Base-by-base conservation (phyloP, 1,140 invertebrate species). In the Zaprionus inermis region DNA sequence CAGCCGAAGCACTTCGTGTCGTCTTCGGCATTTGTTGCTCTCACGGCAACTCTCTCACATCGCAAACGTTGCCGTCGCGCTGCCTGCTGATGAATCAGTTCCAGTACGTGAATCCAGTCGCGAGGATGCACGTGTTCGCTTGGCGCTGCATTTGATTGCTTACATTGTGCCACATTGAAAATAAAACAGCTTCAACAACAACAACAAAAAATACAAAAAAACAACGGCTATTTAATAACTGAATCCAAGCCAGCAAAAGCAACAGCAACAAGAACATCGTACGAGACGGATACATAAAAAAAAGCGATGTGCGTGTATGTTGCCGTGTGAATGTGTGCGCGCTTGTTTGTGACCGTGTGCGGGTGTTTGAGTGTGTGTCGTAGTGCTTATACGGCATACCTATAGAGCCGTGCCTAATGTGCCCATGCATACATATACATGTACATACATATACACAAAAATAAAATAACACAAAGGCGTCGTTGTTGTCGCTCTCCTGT, bases 21-120 rank as follows among this genome's bases (percentile, higher is more conserved):
- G 18, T 22, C 18, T 5, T 49, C 44, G 44, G 44, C 18, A 5
- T 10, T 22, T 49, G 16, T 49, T 49, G 44, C 44, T 49, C 44
- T 49, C 44, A 16, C 38, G 3, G 38, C n/a, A 36, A 5, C 24
- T 28, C 64, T 60, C 44, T 74, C 66, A 32, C 24, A 38, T 24
- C 9, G 30, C 58, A 41, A 41, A 57, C 51, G 38, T 52, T 44
- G 67, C 46, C 59, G 36, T 46, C 55, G 41, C 51, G 46, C 9
- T 65, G 60, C 41, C 49, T 58, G 61, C 57, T 66, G 68, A 69
- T 73, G 80, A 80, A 72, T 89, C 84, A 88, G 84, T 88, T 89
- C 84, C 81, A 88, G 84, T 79, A 80, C 80, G 84, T 74, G 80
- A 80, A 88, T 89, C 84, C 84, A 89, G 77, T 67, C 71, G 84